Evolutionary conservation across 2,888 invertebrate species (phyloP), one percentile per base, ranked within the genome.

Genomic region (Sericinus montela): DNA sequence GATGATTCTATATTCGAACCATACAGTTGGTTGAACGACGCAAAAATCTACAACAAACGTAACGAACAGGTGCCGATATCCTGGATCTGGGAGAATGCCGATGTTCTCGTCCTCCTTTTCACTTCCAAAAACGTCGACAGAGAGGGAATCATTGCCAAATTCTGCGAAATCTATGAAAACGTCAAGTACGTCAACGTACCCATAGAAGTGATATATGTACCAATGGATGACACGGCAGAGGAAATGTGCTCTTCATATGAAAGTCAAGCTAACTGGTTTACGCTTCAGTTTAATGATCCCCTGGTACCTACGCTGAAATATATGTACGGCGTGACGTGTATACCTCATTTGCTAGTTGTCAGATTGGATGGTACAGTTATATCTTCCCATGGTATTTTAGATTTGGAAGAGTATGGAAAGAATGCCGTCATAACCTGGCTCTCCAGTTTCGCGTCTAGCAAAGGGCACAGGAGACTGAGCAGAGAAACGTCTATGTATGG

Each of bases 241-340:
- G 72, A 76, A 0, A 76, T 74, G 64, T 7, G n/a, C 3, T 37
- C 28, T 13, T 41, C 41, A 1, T 50, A 50, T 16, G 57, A 70
- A 0, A 51, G 56, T 0, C 87, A 88, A 68, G 87, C 87, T 0
- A 87, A 88, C 44, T 88, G 87, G 87, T 87, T 87, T 45, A 75
- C 79, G 37, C 68, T 86, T 8, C 58, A 59, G 6, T 70, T 64
- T 58, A 52, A 67, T 55, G 83, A 86, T 65, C 65, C 70, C 50
- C 41, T 47, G 19, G 30, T 47, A 29, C 30, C 51, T 0, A 54
- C 54, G 1, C 63, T 88, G 0, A 67, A 58, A 50, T 82, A 67
- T 44, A 67, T 78, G 63, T 81, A 84, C 36, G 65, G 61, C 3
- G 61, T 88, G 2, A 71, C 76, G 0, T 74, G 72, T 36, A 57